Evolutionary conservation across 2,797 vertebrate genomes (phyloP), one percentile per base, ranked within the genome.

Genomic region (Acipenser transmontanus): DNA sequence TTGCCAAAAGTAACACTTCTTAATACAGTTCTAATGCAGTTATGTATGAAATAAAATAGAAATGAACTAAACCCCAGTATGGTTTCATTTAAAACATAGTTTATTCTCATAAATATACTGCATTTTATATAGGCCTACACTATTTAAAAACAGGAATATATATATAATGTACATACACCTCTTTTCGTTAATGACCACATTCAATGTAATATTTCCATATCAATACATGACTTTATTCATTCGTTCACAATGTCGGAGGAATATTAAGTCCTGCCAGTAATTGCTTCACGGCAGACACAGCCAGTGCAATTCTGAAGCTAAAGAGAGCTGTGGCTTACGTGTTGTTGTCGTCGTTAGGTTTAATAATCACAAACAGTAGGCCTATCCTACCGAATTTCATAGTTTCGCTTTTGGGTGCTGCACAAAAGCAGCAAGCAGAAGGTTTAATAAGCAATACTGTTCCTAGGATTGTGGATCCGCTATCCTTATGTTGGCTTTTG

Each of bases 61-160:
- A 34, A 34, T 0, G 1, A 34, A 34, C 20, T 34, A 34, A 34
- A 34, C 20, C 20, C 20, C 54, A 57, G 1, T 7, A 13, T 10
- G 12, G 8, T 11, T 5, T 57, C 11, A 57, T 57, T 12, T 57
- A n/a, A 10, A 57, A 57, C 12, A 10, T 57, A 6, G 54, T 83
- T 82, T 85, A 84, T 84, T 89, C 84, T 83, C 80, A 88, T 88
- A 91, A 91, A 90, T 88, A 88, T 80, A 89, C 80, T 84, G 72
- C 73, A 74, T 79, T 71, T 74, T 88, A 83, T 89, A 73, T 88
- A 88, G 20, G 1, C 20, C 20, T 20, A 20, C 87, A 89, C 80
- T 80, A 81, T 85, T 80, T 82, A 83, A 80, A 20, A 77, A 80
- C 75, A 77, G 78, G 50, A 72, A 66, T 71, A 66, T 52, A 57